Base-by-base conservation (phyloP, 37 sponge, comb jelly and placozoan genomes). In the Agelas oroides region DNA sequence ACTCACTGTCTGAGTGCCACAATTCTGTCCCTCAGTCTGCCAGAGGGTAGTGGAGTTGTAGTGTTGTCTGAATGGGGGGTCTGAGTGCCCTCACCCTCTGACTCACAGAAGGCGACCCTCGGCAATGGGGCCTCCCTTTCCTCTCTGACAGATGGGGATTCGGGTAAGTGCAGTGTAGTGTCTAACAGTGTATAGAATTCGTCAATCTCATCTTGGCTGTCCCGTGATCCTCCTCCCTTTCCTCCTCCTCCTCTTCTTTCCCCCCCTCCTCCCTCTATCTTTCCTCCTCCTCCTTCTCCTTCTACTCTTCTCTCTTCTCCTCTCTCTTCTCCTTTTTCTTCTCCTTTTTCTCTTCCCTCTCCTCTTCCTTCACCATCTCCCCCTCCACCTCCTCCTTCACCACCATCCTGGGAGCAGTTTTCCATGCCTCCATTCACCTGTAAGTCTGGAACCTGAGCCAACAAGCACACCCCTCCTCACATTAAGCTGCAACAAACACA, bases 81-180 rank as follows among this genome's bases (percentile, higher is more conserved):
- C n/a, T n/a, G n/a, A n/a, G n/a, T n/a, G n/a, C 15, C 5, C 19
- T 53, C 41, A 34, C 63, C 37, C 1, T 25, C 53, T 64, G 38
- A 33, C 25, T 41, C 38, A 63, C 33, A 5, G 12, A 19, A 21
- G 40, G 67, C 31, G 20, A 60, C 38, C 27, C 39, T 23, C 1
- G 40, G 31, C 16, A 14, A 15, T 24, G 19, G 65, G 18, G 8
- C 35, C 21, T 65, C 60, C 2, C 5, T 56, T 33, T 21, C 27
- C 75, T 2, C 2, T 66, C 54, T 53, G 19, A 34, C 28, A 8
- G 61, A 28, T 5, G 57, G 8, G 17, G 35, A 68, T n/a, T 86
- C 75, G 33, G 75, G 87, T n/a, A 87, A 39, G 30, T 79, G 87
- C 13, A 87, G 79, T 0, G 87, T 87, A 37, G 75, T 60, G 55